phyloP scores from a whole-genome alignment of 2,113 vertebrate genomes.

The Plecturocebus donacophilus region DNA sequence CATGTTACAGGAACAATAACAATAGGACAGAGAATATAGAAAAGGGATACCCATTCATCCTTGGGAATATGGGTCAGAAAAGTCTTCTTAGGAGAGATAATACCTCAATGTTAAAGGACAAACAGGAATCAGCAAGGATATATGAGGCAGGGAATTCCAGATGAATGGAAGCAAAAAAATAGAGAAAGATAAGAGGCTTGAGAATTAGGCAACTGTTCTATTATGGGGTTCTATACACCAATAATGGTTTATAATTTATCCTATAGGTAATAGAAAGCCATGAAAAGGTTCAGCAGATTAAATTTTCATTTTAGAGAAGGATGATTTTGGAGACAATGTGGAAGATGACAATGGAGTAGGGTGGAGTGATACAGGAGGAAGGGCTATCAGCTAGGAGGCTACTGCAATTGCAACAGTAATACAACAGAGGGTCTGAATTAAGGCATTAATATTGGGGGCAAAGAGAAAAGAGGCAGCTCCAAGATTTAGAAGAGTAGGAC shows the following conservation, averaged over 20 bases:
- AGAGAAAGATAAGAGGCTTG: conserved; percentile 23
- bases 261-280: background rate
- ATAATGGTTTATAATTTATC: conserved; percentile 11
- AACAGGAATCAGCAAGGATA: conserved; percentile 1
- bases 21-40: conserved; percentile 24
- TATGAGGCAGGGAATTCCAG: background rate
- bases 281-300: background rate
- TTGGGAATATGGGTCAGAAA: conserved; percentile 3
- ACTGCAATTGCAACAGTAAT: background rate
- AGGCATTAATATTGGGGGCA: background rate
- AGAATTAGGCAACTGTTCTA: conserved; percentile 27
- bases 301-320: conserved; percentile 15
- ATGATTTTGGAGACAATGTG: background rate
- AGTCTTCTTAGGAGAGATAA: background rate
- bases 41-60: conserved; percentile 9
- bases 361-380: background rate
- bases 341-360: background rate
- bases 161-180: background rate
- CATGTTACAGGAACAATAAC: conserved; percentile 2
- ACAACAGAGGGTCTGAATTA: background rate
- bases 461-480: background rate
- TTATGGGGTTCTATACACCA: background rate
- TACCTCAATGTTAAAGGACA: background rate
- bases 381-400: background rate
- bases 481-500: background rate